phyloP scores from a whole-genome alignment of 2,797 vertebrate species.

The Ispidina picta region DNA sequence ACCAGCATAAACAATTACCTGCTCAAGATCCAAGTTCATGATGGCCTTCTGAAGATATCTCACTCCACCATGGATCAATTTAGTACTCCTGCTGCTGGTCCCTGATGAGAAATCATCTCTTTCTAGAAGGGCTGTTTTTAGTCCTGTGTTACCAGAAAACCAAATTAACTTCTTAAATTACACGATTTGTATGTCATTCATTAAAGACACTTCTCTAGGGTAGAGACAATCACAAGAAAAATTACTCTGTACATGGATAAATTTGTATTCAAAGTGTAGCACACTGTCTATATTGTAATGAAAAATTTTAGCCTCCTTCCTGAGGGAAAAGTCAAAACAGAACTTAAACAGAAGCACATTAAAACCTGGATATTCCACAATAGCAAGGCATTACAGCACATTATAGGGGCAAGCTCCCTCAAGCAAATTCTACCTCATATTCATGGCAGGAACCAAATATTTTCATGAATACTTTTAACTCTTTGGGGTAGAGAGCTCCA shows the following conservation, averaged over 20 bases:
- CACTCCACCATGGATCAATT: conserved; percentile 96
- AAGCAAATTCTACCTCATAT: conserved; percentile 10
- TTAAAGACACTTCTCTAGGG: conserved; percentile 83
- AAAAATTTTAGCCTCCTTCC: conserved; percentile 79
- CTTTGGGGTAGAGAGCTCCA: neutral
- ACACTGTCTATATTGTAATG: conserved; percentile 78
- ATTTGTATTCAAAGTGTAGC: conserved; percentile 81
- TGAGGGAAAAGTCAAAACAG: conserved; percentile 76
- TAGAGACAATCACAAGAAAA: conserved; percentile 83
- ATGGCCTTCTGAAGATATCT: conserved; percentile 98
- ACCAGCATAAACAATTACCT: conserved; percentile 93
- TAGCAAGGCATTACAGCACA: conserved; percentile 63
- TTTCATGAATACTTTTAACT: conserved; percentile 41
- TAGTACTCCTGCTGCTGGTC: conserved; percentile 93
- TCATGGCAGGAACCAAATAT: conserved; percentile 4
- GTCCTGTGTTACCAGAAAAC: conserved; percentile 88
- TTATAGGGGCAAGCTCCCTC: conserved; percentile 14
- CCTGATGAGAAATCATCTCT: conserved; percentile 95
- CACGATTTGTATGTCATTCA: conserved; percentile 85
- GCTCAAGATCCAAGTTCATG: conserved; percentile 96
- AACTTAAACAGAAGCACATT: conserved; percentile 73
- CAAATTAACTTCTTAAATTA: conserved; percentile 86
- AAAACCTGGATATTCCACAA: conserved; percentile 72
- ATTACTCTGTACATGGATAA: conserved; percentile 79
- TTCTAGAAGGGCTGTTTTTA: conserved; percentile 92